Conservation (phyloP, 1,140 invertebrate species). For the Panagrolaimus sp. region DNA sequence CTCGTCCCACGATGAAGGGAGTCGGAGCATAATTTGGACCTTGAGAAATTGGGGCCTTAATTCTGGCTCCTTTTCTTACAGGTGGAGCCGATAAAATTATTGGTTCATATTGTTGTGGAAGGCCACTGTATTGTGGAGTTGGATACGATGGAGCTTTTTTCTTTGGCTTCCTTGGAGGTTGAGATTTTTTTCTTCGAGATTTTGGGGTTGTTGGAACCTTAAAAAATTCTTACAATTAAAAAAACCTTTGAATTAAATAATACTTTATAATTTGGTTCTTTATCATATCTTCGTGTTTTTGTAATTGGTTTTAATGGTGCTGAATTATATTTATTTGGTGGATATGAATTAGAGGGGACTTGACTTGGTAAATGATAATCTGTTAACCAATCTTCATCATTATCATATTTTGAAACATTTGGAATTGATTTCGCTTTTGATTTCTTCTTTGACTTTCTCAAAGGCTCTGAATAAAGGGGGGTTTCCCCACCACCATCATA, state of each 20-base stretch:
- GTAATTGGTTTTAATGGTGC: constrained; percentile 4
- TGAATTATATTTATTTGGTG: background rate
- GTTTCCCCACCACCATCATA: too few species aligned
- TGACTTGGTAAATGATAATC: constrained; percentile 15
- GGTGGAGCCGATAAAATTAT: constrained; percentile 12
- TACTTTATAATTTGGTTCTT: constrained; percentile 13
- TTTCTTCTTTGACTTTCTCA: background rate
- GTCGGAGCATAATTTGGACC: background rate
- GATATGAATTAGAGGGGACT: background rate
- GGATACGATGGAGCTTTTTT: background rate
- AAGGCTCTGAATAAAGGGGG: background rate
- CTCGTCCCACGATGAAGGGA: background rate
- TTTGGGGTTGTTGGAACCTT: constrained; percentile 3
- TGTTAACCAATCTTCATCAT: background rate
- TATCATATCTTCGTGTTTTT: background rate
- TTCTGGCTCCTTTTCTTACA: background rate
- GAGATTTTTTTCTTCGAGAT: background rate
- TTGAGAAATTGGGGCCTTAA: background rate
- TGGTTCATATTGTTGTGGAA: background rate
- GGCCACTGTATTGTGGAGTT: background rate
- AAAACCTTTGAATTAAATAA: background rate
- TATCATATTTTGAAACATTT: background rate
- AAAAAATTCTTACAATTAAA: background rate
- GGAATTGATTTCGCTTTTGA: background rate
- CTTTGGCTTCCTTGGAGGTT: background rate